phyloP scores from a whole-genome alignment of 1,140 invertebrate genomes.

The Caligus rogercresseyi region DNA sequence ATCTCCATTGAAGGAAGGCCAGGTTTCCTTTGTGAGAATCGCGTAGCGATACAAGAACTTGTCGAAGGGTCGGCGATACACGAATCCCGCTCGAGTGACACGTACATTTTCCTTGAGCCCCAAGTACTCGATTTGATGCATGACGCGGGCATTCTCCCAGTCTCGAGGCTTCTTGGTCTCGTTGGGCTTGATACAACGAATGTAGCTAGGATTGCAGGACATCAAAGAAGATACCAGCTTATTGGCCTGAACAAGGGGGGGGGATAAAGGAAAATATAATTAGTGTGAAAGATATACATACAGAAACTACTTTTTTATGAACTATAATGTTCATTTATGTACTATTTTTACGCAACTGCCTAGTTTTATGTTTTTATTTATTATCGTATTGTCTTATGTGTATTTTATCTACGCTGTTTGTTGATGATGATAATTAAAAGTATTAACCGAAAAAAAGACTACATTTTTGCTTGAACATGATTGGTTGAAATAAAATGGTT shows the following conservation, averaged over 20 bases:
- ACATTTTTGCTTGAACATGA: too few relatives aligned
- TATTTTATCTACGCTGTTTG: too few relatives aligned
- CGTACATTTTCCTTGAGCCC: conserved; percentile 46
- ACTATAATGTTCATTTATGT: too few relatives aligned
- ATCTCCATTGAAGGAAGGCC: conserved; percentile 44
- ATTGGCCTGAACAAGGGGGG: conserved; percentile 9
- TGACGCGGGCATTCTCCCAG: conserved; percentile 45
- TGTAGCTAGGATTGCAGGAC: conserved; percentile 51
- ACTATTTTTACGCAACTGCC: too few relatives aligned
- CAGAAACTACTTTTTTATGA: too few relatives aligned
- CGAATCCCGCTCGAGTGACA: conserved; percentile 46
- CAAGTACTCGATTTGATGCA: conserved; percentile 45
- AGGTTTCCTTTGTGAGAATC: conserved; percentile 49
- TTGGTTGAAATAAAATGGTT: too few relatives aligned
- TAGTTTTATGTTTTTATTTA: too few relatives aligned
- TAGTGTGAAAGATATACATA: too few relatives aligned
- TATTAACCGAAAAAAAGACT: too few relatives aligned
- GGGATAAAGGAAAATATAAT: background rate
- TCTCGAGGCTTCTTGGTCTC: conserved; percentile 51
- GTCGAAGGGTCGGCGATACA: conserved; percentile 41
- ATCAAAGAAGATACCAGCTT: conserved; percentile 38
- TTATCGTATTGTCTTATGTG: too few relatives aligned
- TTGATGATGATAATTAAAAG: too few relatives aligned
- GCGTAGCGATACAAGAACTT: conserved; percentile 49
- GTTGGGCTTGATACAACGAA: conserved; percentile 59